Evolutionary conservation across 2,797 vertebrate genomes (phyloP).

Genomic region (Sebastes minor): DNA sequence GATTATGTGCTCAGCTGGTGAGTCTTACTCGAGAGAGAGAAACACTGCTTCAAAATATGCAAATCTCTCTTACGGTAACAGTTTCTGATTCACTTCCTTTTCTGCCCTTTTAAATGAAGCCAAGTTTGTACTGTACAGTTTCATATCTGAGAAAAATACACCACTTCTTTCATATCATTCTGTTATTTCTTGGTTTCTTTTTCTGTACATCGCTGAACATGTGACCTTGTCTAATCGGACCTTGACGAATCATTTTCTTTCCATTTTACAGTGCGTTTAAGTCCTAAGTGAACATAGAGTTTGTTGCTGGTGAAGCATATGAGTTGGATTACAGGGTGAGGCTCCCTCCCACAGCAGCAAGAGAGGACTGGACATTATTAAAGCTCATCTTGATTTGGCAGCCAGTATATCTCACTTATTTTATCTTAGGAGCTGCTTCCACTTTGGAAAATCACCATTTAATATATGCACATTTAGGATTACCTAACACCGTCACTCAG

Average conservation of each 20-base stretch:
- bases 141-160: neutral
- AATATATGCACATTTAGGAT: neutral
- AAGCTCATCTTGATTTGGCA: conserved; percentile 20
- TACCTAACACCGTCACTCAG: neutral
- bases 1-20: conserved; percentile 56
- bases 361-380: conserved; percentile 3
- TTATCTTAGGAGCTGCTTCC: neutral
- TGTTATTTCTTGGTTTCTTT: neutral
- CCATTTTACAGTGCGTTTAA: conserved; percentile 18
- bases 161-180: neutral
- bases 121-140: neutral
- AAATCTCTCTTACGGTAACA: conserved; percentile 36
- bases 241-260: conserved; percentile 13
- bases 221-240: conserved; percentile 11
- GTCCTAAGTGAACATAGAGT: neutral
- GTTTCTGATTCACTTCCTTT: neutral
- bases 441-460: neutral
- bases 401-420: neutral
- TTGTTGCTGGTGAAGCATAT: conserved; percentile 13
- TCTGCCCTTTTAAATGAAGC: neutral
- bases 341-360: neutral
- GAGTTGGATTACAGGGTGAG: conserved; percentile 31
- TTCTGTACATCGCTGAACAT: neutral
- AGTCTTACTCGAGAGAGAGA: conserved; percentile 11
- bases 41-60: conserved; percentile 46